Conservation (phyloP, 2,113 vertebrate genomes). For the Anser brachyrhynchus region DNA sequence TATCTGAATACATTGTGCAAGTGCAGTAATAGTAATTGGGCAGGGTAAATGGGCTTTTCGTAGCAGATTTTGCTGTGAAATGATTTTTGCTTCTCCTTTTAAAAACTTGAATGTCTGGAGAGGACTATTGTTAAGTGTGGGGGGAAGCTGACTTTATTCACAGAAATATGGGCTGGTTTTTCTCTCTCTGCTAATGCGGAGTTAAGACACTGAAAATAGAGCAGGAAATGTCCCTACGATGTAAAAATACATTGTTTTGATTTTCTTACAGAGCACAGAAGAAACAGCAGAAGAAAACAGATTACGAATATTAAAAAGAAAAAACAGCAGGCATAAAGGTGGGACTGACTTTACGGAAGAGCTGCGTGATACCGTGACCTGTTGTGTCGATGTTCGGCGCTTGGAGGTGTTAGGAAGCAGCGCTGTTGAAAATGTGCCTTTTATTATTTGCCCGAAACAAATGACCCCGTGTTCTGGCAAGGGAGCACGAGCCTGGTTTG, state of each 20-base stretch:
- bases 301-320: constrained; percentile 19
- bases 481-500: not conserved
- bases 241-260: not conserved
- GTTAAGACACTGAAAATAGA: not conserved
- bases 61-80: not conserved
- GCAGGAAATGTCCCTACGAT: not conserved
- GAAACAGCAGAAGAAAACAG: constrained; percentile 35
- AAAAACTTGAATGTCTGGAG: not conserved
- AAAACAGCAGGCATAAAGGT: constrained; percentile 65
- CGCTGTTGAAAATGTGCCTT: not conserved
- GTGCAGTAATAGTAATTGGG: not conserved
- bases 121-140: not conserved
- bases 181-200: not conserved
- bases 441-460: accelerated
- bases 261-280: constrained; percentile 45
- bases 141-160: not conserved
- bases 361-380: not conserved
- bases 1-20: not conserved
- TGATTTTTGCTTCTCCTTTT: not conserved
- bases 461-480: not conserved
- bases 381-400: not conserved
- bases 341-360: not conserved
- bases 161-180: not conserved
- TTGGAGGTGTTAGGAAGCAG: not conserved
- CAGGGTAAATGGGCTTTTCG: not conserved